Percentiles rank a stretch among this genome's conserved stretches.
Conservation (phyloP, 2,113 vertebrate species). For the Antennarius striatus region DNA sequence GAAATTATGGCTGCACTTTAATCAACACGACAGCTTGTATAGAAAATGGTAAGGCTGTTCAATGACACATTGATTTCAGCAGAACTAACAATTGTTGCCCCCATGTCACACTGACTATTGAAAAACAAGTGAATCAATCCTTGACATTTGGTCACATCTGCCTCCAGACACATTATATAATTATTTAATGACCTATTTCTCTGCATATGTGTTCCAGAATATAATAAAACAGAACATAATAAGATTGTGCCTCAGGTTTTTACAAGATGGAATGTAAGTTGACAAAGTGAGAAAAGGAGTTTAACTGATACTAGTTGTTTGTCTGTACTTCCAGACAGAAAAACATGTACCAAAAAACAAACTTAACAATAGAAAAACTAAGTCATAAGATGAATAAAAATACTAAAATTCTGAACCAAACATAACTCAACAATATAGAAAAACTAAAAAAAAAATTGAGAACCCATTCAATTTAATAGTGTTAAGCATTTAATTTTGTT, state of each 20-base stretch:
- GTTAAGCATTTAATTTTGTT: too few relatives aligned
- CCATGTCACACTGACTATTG: background rate
- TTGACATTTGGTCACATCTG: constrained; percentile 35
- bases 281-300: constrained; percentile 22
- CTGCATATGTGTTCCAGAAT: constrained; percentile 4
- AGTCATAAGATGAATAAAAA: too few relatives aligned
- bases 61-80: constrained; percentile 38
- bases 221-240: constrained; percentile 34
- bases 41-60: constrained; percentile 13
- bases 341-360: too few relatives aligned
- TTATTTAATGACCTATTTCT: constrained; percentile 24
- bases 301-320: too few relatives aligned
- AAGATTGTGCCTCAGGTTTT: constrained; percentile 1
- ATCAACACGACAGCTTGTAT: constrained; percentile 20
- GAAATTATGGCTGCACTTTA: constrained; percentile 27
- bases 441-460: too few relatives aligned
- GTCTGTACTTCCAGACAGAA: too few relatives aligned
- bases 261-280: constrained; percentile 1
- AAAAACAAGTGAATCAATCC: constrained; percentile 18
- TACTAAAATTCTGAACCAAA: too few relatives aligned
- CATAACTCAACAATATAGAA: too few relatives aligned
- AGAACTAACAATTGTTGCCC: constrained; percentile 37
- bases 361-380: too few relatives aligned
- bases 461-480: too few relatives aligned
- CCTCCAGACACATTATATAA: constrained; percentile 11